Evolutionary conservation across 2,113 vertebrate genomes (phyloP).

Genomic region (Trochalopteron elliotii): DNA sequence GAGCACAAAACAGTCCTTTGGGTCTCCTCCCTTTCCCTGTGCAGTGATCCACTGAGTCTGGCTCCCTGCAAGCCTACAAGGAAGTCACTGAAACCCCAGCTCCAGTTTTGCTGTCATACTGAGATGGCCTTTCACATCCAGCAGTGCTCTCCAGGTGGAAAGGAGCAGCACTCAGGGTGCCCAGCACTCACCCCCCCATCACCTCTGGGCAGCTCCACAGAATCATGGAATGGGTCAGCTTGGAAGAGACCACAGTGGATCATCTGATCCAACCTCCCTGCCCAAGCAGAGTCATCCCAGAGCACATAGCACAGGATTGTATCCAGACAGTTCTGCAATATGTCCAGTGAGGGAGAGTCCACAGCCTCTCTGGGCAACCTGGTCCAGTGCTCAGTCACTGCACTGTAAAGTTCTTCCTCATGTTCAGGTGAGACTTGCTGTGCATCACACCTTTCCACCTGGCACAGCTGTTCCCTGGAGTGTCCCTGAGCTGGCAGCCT

Average conservation of each 20-base stretch:
- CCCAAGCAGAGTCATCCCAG: background rate
- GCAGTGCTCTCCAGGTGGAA: background rate
- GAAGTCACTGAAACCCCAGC: background rate
- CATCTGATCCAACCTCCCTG: background rate
- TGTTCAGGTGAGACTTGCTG: background rate
- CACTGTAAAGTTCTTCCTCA: background rate
- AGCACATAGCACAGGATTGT: background rate
- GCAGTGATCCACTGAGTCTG: background rate
- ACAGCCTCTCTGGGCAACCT: background rate
- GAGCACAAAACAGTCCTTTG: background rate
- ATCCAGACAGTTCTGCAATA: background rate
- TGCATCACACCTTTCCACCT: background rate
- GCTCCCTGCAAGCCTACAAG: background rate
- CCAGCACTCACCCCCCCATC: background rate
- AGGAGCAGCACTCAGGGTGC: background rate
- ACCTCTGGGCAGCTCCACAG: background rate
- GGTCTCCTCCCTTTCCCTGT: background rate
- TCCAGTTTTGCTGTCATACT: background rate
- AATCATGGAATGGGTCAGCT: background rate
- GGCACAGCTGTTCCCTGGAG: background rate
- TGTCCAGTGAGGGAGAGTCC: background rate
- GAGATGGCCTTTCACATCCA: background rate
- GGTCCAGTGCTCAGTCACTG: background rate
- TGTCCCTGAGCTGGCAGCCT: rapidly evolving
- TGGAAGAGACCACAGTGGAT: background rate